Evolutionary conservation across 2,113 vertebrate genomes (phyloP), one percentile per base, ranked within the genome.

Genomic region (Charina bottae): DNA sequence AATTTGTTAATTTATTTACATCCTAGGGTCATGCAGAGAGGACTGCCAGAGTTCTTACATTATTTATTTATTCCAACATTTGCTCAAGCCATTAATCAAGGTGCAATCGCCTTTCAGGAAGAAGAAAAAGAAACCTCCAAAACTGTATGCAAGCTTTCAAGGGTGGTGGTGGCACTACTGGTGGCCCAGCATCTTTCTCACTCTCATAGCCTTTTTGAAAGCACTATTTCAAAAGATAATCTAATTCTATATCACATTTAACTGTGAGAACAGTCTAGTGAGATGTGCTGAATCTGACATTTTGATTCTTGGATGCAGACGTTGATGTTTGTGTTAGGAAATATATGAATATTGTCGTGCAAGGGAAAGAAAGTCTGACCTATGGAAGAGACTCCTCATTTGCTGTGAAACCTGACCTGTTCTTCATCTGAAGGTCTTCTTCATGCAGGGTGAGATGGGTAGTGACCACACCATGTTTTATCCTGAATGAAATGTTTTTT

Each of bases 71-170:
- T 92, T 87, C 83, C 26, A 17, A 28, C 68, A 21, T 78, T 92
- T 90, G 92, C 62, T 87, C 62, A 87, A 49, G 59, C 37, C 88
- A 78, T 90, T 87, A 86, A 90, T 90, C 88, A 90, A 59, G 49
- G 19, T 78, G 60, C 83, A 87, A 58, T 58, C 17, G 85, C 58
- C 91, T 86, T 84, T 93, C 85, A 85, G 92, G 86, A 95, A 95
- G 90, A 56, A 94, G 56, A 87, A 94, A 93, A 87, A 1, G 2
- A 62, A 68, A n/a, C 9, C 85, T 90, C 84, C 92, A 54, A 26
- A 68, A 23, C 0, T 88, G 24, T 87, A 72, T 91, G 85, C 53
- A 91, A 12, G 60, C n/a, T 91, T 87, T 87, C 46, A 53, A 42
- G 19, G 68, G 1, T 0, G 84, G 23, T 49, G 60, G 6, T 78